Percentiles rank a stretch among this genome's conserved stretches.
Conservation (phyloP, 2,888 invertebrate species). For the Zootermopsis nevadensis region DNA sequence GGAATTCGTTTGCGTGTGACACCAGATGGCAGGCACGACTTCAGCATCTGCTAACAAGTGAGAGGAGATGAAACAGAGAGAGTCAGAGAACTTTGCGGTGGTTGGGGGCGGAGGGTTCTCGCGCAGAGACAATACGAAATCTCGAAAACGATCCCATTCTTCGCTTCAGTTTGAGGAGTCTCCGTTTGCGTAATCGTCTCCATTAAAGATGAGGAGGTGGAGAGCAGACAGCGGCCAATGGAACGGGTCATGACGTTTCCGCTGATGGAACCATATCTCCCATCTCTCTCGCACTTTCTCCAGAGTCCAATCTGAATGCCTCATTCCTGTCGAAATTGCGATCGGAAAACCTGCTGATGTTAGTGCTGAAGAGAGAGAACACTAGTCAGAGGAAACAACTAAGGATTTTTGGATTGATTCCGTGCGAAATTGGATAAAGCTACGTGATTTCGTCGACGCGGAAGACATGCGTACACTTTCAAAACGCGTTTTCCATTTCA, state of each 20-base stretch:
- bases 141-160: constrained; percentile 2
- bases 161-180: constrained; percentile 5
- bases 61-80: background rate
- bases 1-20: constrained; percentile 3
- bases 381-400: background rate
- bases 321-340: background rate
- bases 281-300: background rate
- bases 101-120: background rate
- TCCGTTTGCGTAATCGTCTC: background rate
- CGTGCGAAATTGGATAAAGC: too few relatives aligned
- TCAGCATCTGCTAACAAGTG: constrained; percentile 7
- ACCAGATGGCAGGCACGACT: constrained; percentile 18
- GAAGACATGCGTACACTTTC: too few relatives aligned
- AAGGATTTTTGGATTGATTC: too few relatives aligned
- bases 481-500: too few relatives aligned
- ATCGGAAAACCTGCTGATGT: constrained; percentile 2
- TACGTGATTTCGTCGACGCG: too few relatives aligned
- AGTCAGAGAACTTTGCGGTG: background rate
- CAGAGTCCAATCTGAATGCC: constrained; percentile 8
- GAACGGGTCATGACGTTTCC: constrained; percentile 5
- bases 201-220: constrained; percentile 3
- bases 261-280: background rate
- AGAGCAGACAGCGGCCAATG: background rate
- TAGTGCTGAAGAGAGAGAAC: background rate
- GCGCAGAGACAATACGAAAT: constrained; percentile 7